Conservation (phyloP, 1,140 invertebrate genomes). For the Eriocheir sinensis region DNA sequence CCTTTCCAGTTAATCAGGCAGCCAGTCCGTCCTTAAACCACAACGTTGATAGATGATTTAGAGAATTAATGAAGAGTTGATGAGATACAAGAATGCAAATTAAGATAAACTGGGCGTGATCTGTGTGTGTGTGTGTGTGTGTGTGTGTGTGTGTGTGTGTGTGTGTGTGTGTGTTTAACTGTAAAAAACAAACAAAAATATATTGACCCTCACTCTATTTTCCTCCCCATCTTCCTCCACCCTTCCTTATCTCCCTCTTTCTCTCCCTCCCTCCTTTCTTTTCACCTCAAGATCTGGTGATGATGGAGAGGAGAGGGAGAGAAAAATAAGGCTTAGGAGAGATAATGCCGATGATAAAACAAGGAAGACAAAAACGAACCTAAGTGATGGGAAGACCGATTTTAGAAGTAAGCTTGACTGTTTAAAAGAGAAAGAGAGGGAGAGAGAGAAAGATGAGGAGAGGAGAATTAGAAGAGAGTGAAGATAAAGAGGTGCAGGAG, state of each 20-base stretch:
- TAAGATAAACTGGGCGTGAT: neutral
- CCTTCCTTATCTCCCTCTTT: neutral
- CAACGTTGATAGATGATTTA: neutral
- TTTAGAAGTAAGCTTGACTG: no score
- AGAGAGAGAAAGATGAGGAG: neutral
- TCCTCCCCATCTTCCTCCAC: no score
- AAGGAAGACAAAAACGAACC: neutral
- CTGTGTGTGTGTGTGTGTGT: conserved; percentile 22
- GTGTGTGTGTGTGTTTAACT: neutral
- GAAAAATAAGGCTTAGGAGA: neutral
- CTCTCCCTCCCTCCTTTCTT: neutral
- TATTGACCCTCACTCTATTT: neutral
- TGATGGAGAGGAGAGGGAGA: neutral
- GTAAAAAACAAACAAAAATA: neutral
- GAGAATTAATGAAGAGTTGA: neutral
- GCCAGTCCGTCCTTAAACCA: no score
- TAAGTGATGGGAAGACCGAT: neutral
- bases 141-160: conserved; percentile 12
- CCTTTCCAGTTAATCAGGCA: no score
- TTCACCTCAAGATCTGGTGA: neutral
- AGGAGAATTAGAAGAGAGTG: no score
- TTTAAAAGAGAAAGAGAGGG: neutral
- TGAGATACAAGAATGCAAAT: neutral
- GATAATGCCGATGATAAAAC: neutral
- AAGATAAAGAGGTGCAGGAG: no score